Percentiles rank a stretch among this genome's conserved stretches.
These are phyloP conservation scores for Erebia palarica DNA, from an alignment of 2,888 invertebrate genomes.

Conservation along the genomic window DNA sequence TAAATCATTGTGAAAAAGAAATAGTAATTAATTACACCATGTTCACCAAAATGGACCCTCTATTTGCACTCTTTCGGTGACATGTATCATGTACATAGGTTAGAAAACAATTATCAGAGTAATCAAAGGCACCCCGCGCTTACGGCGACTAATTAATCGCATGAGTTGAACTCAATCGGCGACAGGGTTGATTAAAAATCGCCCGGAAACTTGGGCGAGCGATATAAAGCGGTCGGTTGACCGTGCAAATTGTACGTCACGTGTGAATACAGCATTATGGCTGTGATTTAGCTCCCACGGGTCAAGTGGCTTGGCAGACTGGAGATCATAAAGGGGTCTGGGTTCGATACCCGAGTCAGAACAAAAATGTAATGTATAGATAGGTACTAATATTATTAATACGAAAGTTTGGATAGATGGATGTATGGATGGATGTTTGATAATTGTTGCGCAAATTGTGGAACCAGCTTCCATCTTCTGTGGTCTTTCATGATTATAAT, in stretches of 20 bases:
- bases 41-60: constrained; percentile 26
- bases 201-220: constrained; percentile 56
- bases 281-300: background rate
- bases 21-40: constrained; percentile 7
- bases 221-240: constrained; percentile 54
- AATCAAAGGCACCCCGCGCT: constrained; percentile 64
- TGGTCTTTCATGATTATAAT: no score
- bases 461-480: no score
- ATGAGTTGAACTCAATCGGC: constrained; percentile 65
- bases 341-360: no score
- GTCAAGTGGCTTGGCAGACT: no score
- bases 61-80: constrained; percentile 37
- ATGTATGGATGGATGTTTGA: no score
- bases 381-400: no score
- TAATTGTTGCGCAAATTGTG: no score
- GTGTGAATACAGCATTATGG: constrained; percentile 16
- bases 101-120: constrained; percentile 69
- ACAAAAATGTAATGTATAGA: no score
- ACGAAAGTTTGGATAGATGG: no score
- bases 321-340: no score
- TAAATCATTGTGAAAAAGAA: background rate
- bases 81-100: constrained; percentile 41
- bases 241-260: constrained; percentile 55
- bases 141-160: constrained; percentile 75
- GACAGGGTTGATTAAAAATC: constrained; percentile 75